A percentile compares a stretch with the other conserved stretches of the same genome.
Evolutionary conservation across 2,113 vertebrate genomes (phyloP).

Genomic region (Neofelis nebulosa): DNA sequence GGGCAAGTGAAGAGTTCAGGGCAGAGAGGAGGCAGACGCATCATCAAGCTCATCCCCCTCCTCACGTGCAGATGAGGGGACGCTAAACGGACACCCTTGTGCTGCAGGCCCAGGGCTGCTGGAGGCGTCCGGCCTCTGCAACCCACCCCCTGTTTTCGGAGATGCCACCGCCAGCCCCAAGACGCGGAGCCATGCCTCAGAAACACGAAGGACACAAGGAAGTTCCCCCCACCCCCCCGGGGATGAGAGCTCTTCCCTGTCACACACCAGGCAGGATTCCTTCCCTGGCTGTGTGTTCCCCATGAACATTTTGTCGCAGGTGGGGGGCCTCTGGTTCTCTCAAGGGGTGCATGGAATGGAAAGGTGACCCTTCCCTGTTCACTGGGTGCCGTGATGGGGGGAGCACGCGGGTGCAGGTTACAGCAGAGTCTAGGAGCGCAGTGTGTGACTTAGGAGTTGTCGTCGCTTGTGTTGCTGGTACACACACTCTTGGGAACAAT

Average conservation of each 20-base stretch:
- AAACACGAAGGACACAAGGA: neutral
- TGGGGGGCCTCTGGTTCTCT: neutral
- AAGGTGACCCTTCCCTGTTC: too few species aligned
- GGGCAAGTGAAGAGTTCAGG: neutral
- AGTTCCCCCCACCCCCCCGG: rapidly evolving
- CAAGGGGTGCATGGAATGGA: neutral
- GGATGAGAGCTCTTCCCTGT: too few species aligned
- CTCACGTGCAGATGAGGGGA: neutral
- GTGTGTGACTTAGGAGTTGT: neutral
- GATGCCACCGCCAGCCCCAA: neutral
- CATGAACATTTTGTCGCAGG: too few species aligned
- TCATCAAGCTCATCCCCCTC: neutral
- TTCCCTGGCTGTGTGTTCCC: neutral
- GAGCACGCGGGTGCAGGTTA: rapidly evolving
- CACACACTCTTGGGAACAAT: neutral
- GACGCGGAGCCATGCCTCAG: neutral
- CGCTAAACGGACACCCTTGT: neutral
- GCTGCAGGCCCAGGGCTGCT: neutral
- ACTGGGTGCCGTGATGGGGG: rapidly evolving
- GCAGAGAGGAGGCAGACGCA: rapidly evolving
- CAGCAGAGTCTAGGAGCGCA: too few species aligned
- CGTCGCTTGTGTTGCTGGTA: neutral
- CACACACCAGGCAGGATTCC: neutral
- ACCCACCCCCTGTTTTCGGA: too few species aligned
- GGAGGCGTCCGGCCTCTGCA: neutral